These are phyloP conservation scores for Oncorhynchus masou DNA, from an alignment of 2,113 vertebrate species.

Conservation along the genomic window DNA sequence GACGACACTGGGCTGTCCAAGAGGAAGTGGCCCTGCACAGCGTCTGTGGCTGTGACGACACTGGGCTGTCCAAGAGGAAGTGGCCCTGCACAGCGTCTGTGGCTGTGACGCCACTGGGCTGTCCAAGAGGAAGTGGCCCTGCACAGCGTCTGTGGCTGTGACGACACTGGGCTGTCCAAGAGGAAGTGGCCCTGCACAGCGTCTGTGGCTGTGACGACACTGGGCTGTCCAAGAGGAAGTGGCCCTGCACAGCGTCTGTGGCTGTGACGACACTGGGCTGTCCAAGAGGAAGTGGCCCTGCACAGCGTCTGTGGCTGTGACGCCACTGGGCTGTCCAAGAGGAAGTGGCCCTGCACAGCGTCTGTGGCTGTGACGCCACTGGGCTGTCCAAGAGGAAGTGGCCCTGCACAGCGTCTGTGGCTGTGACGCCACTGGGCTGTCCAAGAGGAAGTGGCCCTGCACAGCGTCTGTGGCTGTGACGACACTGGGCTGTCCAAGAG, in stretches of 20 bases:
- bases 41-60: slow-evolving; percentile 34
- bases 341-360: slow-evolving; percentile 50
- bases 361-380: slow-evolving; percentile 35
- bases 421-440: slow-evolving; percentile 42
- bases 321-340: slow-evolving; percentile 44
- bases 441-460: slow-evolving; percentile 55
- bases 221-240: slow-evolving; percentile 56
- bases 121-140: slow-evolving; percentile 56
- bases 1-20: slow-evolving; percentile 43
- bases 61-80: slow-evolving; percentile 55
- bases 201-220: slow-evolving; percentile 36
- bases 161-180: slow-evolving; percentile 42
- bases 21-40: slow-evolving; percentile 54
- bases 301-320: slow-evolving; percentile 28
- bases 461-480: slow-evolving; percentile 28
- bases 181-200: slow-evolving; percentile 53
- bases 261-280: slow-evolving; percentile 42
- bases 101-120: slow-evolving; percentile 43
- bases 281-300: slow-evolving; percentile 56
- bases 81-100: slow-evolving; percentile 24
- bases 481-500: slow-evolving; percentile 47
- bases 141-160: slow-evolving; percentile 26
- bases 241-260: slow-evolving; percentile 22
- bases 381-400: slow-evolving; percentile 57
- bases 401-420: slow-evolving; percentile 23